Evolutionary conservation across 2,797 vertebrate species (phyloP).

Genomic region (Hephaestus fuliginosus): DNA sequence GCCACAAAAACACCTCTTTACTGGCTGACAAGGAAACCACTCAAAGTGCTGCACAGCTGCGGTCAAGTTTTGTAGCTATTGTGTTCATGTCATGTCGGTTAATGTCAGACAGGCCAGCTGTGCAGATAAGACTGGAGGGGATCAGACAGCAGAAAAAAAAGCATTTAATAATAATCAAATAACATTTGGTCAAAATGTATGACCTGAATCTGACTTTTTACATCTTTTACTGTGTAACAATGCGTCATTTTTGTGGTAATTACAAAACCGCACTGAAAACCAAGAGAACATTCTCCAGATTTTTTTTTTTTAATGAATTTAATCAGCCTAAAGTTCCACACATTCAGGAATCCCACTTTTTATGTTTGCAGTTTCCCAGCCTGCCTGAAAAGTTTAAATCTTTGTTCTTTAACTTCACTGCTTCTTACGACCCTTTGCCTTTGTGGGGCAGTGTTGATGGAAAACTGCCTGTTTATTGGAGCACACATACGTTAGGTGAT

Average conservation of each 20-base stretch:
- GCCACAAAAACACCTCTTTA: conserved; percentile 58
- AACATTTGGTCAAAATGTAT: not conserved
- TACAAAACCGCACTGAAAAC: not conserved
- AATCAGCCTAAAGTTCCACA: too few relatives aligned
- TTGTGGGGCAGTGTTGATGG: not conserved
- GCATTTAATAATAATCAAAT: not conserved
- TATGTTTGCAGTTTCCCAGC: too few relatives aligned
- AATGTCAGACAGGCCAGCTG: conserved; percentile 45
- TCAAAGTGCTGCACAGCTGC: conserved; percentile 40
- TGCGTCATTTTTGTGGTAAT: not conserved
- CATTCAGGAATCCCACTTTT: too few relatives aligned
- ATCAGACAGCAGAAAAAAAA: not conserved
- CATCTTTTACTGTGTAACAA: not conserved
- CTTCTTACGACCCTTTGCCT: too few relatives aligned
- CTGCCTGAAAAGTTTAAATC: too few relatives aligned
- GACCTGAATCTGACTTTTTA: not conserved
- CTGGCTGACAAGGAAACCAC: conserved; percentile 22
- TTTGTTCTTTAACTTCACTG: too few relatives aligned
- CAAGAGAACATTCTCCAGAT: not conserved
- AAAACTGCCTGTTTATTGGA: not conserved
- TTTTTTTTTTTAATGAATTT: too few relatives aligned
- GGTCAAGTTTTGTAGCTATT: conserved; percentile 52
- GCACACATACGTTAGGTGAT: not conserved
- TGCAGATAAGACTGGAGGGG: conserved; percentile 11
- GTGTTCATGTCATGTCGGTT: conserved; percentile 58